These are phyloP conservation scores for Grapholita molesta DNA, from an alignment of 1,140 invertebrate genomes.

Conservation along the genomic window DNA sequence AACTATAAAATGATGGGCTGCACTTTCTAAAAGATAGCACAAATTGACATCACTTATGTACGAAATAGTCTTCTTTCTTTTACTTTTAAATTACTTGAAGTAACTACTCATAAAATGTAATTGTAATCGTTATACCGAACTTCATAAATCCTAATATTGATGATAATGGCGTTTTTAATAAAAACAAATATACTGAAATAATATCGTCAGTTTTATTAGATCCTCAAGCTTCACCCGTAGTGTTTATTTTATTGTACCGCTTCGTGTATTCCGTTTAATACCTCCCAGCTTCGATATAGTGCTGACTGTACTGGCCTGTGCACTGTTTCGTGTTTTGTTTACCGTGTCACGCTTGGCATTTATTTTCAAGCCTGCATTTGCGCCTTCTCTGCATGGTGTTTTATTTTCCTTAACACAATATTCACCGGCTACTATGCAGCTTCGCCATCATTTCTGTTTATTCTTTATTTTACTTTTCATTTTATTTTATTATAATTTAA, in stretches of 20 bases:
- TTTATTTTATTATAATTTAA: constrained; percentile 61
- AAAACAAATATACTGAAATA: constrained; percentile 73
- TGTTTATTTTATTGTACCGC: background rate
- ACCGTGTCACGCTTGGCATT: constrained; percentile 38
- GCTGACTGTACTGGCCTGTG: constrained; percentile 15
- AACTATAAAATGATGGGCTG: constrained; percentile 20
- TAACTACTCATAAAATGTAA: constrained; percentile 76
- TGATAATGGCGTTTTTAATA: constrained; percentile 78
- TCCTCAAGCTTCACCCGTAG: constrained; percentile 23
- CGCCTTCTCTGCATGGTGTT: constrained; percentile 54
- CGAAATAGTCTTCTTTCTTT: constrained; percentile 67
- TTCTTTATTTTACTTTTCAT: constrained; percentile 58
- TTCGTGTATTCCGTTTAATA: constrained; percentile 19
- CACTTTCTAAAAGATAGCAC: constrained; percentile 24
- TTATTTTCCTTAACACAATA: constrained; percentile 44
- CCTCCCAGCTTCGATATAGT: constrained; percentile 17
- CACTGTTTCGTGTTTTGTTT: constrained; percentile 37
- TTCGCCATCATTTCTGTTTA: constrained; percentile 69
- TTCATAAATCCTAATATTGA: constrained; percentile 78
- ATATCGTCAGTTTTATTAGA: constrained; percentile 63
- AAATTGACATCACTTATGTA: constrained; percentile 32
- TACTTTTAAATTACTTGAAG: constrained; percentile 66
- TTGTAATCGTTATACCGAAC: constrained; percentile 77
- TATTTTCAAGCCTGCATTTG: constrained; percentile 37
- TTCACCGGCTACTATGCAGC: constrained; percentile 67